These are phyloP conservation scores for Natator depressus DNA, from an alignment of 2,113 vertebrate genomes.

Conservation along the genomic window DNA sequence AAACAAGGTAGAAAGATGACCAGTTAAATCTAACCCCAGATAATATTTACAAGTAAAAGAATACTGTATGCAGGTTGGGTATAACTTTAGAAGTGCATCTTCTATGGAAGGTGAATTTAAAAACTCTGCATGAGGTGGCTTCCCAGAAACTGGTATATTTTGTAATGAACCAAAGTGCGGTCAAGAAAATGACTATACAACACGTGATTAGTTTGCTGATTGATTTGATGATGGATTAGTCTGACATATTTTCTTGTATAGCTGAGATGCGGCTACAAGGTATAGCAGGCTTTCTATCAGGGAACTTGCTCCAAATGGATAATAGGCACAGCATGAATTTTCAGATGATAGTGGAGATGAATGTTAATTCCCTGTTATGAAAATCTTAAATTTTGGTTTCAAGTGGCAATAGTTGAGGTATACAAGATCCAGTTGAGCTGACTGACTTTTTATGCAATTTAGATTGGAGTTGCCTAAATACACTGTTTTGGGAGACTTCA, in stretches of 20 bases:
- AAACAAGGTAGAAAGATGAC: too few species aligned
- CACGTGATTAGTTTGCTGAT: background rate
- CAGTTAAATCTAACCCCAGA: too few species aligned
- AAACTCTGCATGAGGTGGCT: too few species aligned
- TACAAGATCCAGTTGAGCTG: background rate
- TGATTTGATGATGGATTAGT: conserved; percentile 6
- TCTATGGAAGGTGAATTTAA: too few species aligned
- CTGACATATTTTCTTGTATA: background rate
- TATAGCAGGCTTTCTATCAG: background rate
- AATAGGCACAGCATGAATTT: background rate
- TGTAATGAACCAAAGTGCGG: too few species aligned
- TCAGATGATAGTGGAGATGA: background rate
- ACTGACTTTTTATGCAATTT: background rate
- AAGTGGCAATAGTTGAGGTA: background rate
- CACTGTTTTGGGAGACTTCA: background rate
- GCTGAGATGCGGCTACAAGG: background rate
- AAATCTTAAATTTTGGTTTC: conserved; percentile 17
- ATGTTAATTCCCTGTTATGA: background rate
- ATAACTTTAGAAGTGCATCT: too few species aligned
- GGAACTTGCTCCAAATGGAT: background rate
- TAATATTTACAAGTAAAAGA: too few species aligned
- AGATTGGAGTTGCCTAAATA: background rate
- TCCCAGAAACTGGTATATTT: too few species aligned
- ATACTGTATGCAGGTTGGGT: too few species aligned
- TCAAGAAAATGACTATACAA: too few species aligned